Evolutionary conservation across 2,113 vertebrate genomes (phyloP).

Genomic region (Odocoileus virginianus): DNA sequence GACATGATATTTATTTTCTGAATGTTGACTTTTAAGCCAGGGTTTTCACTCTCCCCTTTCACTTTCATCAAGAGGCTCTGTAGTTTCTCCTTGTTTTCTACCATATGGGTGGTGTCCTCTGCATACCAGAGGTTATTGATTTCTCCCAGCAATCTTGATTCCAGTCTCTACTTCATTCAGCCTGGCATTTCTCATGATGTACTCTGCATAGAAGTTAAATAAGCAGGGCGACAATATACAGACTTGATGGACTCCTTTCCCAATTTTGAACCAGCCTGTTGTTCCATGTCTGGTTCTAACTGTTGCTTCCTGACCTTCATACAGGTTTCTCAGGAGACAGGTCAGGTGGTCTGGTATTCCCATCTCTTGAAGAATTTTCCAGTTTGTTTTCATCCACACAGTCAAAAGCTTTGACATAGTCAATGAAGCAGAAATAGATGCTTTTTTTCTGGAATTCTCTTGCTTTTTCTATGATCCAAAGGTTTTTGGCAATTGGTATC

Average conservation of each 20-base stretch:
- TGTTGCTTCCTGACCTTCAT: not conserved
- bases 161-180: not conserved
- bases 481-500: not conserved
- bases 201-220: not conserved
- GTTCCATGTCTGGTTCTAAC: not conserved
- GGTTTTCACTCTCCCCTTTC: not conserved
- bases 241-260: not conserved
- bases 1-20: not conserved
- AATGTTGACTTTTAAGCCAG: not conserved
- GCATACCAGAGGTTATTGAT: not conserved
- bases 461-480: not conserved
- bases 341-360: not conserved
- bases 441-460: not conserved
- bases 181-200: not conserved
- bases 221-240: not conserved
- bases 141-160: not conserved
- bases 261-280: not conserved
- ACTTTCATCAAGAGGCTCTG: not conserved
- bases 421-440: not conserved
- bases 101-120: not conserved
- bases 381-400: not conserved
- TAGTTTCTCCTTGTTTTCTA: not conserved
- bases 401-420: not conserved
- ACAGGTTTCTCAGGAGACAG: not conserved
- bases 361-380: not conserved